Evolutionary conservation across 2,113 vertebrate genomes (phyloP).

Genomic region (Solenodon paradoxus): DNA sequence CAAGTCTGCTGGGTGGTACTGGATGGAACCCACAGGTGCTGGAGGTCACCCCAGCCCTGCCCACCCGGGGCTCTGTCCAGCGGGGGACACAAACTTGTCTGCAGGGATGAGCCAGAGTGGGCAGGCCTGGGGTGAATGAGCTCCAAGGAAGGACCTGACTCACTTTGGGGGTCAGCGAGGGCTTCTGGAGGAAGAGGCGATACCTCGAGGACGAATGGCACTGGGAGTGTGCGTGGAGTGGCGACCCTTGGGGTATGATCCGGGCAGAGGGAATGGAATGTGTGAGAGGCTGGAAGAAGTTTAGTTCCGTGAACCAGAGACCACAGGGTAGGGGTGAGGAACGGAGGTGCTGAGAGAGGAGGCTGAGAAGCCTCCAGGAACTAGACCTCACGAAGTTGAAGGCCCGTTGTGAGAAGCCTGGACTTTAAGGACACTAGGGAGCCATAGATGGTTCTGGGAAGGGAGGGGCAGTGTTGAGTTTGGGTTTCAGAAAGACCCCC

Average conservation of each 20-base stretch:
- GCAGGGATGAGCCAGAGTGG: neutral
- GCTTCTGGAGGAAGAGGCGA: neutral
- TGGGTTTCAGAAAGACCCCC: neutral
- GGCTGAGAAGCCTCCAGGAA: neutral
- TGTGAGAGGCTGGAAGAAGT: neutral
- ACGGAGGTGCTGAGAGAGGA: neutral
- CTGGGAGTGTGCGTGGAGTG: too few species aligned
- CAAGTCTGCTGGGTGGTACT: neutral
- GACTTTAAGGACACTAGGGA: neutral
- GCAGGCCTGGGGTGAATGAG: neutral
- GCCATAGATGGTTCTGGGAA: neutral
- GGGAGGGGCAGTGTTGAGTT: neutral
- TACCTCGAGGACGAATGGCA: neutral
- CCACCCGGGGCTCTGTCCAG: neutral
- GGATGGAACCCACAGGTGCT: fast-evolving
- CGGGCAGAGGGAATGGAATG: neutral
- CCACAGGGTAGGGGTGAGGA: neutral
- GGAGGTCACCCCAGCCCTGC: neutral
- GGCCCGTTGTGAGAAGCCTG: neutral
- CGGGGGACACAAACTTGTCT: neutral
- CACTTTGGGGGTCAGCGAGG: neutral
- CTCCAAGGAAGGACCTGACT: neutral
- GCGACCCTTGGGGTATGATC: neutral
- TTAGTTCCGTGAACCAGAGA: neutral
- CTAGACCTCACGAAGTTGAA: neutral